Percentiles rank a stretch among this genome's conserved stretches.
phyloP scores from a whole-genome alignment of 2,888 invertebrate species.

The Drosophila antonietae region DNA sequence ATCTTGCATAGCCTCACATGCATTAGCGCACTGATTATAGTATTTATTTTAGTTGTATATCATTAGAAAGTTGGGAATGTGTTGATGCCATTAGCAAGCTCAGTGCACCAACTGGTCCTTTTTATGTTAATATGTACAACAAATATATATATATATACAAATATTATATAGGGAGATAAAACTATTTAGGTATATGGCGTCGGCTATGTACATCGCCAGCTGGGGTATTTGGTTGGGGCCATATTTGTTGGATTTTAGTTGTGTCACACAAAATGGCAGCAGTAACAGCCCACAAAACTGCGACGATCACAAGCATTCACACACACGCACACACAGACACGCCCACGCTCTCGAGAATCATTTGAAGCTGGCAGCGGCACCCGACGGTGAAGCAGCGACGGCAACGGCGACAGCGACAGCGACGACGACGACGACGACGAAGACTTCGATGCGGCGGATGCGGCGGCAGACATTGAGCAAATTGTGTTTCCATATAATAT shows the following conservation, averaged over 20 bases:
- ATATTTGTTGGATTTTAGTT: conserved; percentile 61
- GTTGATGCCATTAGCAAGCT: conserved; percentile 24
- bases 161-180: background rate
- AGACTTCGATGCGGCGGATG: conserved; percentile 49
- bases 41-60: conserved; percentile 32
- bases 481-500: conserved; percentile 79
- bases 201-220: conserved; percentile 19
- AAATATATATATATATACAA: background rate
- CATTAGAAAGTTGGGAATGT: conserved; percentile 21
- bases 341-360: conserved; percentile 70
- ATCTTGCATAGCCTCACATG: conserved; percentile 20
- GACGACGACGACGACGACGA: conserved; percentile 4
- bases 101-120: conserved; percentile 21
- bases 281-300: conserved; percentile 75
- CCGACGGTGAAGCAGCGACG: conserved; percentile 45
- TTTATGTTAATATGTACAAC: conserved; percentile 16
- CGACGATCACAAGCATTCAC: conserved; percentile 52
- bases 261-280: conserved; percentile 76
- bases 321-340: conserved; percentile 44
- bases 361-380: conserved; percentile 57
- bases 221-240: conserved; percentile 32
- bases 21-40: conserved; percentile 51
- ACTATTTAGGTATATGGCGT: conserved; percentile 8
- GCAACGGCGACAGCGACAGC: conserved; percentile 20
- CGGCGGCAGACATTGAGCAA: conserved; percentile 70